These are phyloP conservation scores for Pyralis farinalis DNA, from an alignment of 2,888 invertebrate genomes.

Conservation along the genomic window DNA sequence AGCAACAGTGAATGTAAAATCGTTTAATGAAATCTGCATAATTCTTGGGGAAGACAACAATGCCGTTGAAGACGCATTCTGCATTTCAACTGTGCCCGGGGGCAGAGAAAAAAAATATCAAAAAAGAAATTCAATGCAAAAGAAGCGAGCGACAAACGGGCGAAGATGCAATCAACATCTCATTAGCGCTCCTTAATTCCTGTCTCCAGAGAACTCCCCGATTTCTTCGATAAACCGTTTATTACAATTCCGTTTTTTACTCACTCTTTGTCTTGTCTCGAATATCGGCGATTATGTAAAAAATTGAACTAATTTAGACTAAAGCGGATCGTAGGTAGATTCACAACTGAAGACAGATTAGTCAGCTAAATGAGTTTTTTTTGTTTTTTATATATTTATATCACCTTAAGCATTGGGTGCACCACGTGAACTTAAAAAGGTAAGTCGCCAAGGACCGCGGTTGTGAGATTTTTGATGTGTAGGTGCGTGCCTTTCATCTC, in stretches of 20 bases:
- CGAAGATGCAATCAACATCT: constrained; percentile 75
- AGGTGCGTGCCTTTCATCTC: no score
- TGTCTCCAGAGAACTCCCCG: constrained; percentile 48
- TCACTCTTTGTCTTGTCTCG: constrained; percentile 41
- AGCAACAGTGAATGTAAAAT: constrained; percentile 15
- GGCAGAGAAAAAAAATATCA: constrained; percentile 37
- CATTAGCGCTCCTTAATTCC: constrained; percentile 73
- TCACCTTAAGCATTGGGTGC: no score
- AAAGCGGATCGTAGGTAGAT: constrained; percentile 28
- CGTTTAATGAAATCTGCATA: constrained; percentile 48
- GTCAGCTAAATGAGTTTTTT: no score
- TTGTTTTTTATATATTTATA: no score
- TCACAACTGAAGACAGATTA: no score
- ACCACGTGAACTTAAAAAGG: no score
- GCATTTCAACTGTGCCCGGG: constrained; percentile 48
- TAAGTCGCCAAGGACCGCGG: no score
- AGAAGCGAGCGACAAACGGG: constrained; percentile 54
- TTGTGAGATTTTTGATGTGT: no score
- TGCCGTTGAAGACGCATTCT: constrained; percentile 54
- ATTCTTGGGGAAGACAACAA: constrained; percentile 41
- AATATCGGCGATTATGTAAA: constrained; percentile 54
- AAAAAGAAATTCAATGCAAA: constrained; percentile 50
- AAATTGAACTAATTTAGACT: constrained; percentile 54
- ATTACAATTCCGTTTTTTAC: constrained; percentile 53
- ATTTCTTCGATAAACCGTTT: constrained; percentile 70